Base-by-base conservation (phyloP, 92 coral and sea anemone genomes). In the Palythoa caribaeorum region DNA sequence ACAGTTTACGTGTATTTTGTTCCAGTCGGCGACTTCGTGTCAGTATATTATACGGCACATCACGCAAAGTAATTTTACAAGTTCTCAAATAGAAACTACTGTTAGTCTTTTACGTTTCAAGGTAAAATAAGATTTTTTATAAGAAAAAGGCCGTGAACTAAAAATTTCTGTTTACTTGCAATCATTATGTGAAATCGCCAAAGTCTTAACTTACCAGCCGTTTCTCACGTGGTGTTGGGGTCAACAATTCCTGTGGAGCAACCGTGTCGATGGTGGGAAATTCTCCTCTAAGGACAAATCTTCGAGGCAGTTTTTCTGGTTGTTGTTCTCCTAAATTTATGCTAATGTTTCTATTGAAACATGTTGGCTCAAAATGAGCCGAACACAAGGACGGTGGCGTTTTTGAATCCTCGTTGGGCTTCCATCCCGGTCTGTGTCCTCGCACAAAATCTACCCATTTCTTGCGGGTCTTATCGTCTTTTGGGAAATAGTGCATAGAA, bases 161-260 rank as follows among this genome's bases (percentile, higher is more conserved):
- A 60, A 60, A 60, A 60, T 13, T 60, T 60, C n/a, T 2, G n/a
- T 14, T 60, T 14, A 60, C 6, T 60, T 60, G 68, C 68, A 60
- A 60, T 60, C 68, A 60, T 60, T 60, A 60, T 15, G n/a, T 60
- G 15, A 13, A 60, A 60, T 60, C 68, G 20, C 68, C 20, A 13
- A 60, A 60, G 6, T 60, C 68, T 13, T 60, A 60, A 60, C 68
- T 60, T 60, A 60, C 68, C 68, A 60, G 68, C 68, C 68, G 68
- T 14, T 60, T 60, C 68, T 60, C 21, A 60, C 68, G 68, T 13
- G 68, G 68, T 13, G 68, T 60, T 60, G 68, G 68, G 68, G 68
- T 60, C 68, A 16, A 60, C 68, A 60, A 60, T 60, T 60, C 68
- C 68, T 60, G 68, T 60, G 68, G 20, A 60, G 68, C 15, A 13